Conservation (phyloP, 2,113 vertebrate genomes). For the Cephalophus harveyi region DNA sequence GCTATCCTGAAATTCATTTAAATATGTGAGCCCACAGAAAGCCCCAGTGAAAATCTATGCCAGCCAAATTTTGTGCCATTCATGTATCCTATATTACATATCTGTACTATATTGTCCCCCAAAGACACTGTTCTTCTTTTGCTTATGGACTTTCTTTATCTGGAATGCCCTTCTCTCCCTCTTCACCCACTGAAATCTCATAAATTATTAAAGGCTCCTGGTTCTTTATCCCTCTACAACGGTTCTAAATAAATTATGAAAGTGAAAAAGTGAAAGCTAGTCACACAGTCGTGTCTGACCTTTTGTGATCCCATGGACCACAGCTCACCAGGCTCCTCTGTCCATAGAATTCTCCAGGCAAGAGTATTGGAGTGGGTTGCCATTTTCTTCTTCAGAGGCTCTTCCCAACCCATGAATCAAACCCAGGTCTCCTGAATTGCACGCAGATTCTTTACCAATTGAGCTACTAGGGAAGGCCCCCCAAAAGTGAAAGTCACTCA, state of each 20-base stretch:
- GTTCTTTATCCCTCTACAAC: background rate
- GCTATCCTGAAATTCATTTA: background rate
- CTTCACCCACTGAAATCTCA: background rate
- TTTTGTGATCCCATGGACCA: background rate
- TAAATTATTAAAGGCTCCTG: background rate
- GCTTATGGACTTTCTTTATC: background rate
- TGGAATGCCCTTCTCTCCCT: background rate
- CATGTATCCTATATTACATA: background rate
- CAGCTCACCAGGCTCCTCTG: background rate
- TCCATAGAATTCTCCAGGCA: background rate
- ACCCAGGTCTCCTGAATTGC: too few relatives aligned
- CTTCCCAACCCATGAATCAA: too few relatives aligned
- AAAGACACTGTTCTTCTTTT: background rate
- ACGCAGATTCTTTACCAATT: too few relatives aligned
- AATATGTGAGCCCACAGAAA: background rate
- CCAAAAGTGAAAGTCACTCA: too few relatives aligned
- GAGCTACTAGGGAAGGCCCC: too few relatives aligned
- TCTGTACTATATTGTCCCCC: background rate
- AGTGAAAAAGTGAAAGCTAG: background rate
- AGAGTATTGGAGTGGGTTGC: too few relatives aligned
- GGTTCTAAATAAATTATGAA: background rate
- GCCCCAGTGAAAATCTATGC: background rate
- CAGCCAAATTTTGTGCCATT: background rate
- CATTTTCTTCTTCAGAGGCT: too few relatives aligned
- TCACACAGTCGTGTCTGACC: background rate